Evolutionary conservation across 2,888 invertebrate genomes (phyloP).

Genomic region (Metallyticus violacea): DNA sequence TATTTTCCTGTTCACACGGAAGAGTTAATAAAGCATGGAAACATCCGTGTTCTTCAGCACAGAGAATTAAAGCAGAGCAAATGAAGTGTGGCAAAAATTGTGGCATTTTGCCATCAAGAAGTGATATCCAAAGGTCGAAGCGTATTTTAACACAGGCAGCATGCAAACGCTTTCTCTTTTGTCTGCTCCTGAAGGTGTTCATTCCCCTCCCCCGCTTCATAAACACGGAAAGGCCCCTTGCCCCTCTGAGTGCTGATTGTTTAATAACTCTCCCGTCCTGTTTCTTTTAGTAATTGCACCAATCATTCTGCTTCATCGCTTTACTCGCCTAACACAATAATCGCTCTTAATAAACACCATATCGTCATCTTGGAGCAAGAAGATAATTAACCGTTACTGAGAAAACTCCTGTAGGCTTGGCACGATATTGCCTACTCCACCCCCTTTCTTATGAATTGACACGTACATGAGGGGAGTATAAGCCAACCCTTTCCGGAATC

Average conservation of each 20-base stretch:
- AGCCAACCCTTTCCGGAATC: neutral
- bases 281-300: neutral
- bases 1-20: too few relatives aligned
- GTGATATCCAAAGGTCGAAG: too few relatives aligned
- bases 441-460: neutral
- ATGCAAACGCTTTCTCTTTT: too few relatives aligned
- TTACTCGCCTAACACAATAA: neutral
- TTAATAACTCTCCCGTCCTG: neutral
- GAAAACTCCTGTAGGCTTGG: neutral
- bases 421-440: neutral
- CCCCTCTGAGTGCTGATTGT: neutral
- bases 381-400: neutral
- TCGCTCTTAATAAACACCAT: neutral
- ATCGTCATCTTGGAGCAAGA: neutral
- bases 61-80: too few relatives aligned
- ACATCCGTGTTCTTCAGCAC: too few relatives aligned
- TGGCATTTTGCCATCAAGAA: too few relatives aligned
- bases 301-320: neutral
- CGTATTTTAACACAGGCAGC: too few relatives aligned
- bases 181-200: too few relatives aligned
- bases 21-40: too few relatives aligned
- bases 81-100: too few relatives aligned
- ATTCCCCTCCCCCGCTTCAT: too few relatives aligned
- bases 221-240: neutral
- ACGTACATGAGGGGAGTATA: neutral